A percentile compares a stretch with the other conserved stretches of the same genome.
phyloP scores from a whole-genome alignment of 1,140 invertebrate species.

The Brachionus angularis region DNA sequence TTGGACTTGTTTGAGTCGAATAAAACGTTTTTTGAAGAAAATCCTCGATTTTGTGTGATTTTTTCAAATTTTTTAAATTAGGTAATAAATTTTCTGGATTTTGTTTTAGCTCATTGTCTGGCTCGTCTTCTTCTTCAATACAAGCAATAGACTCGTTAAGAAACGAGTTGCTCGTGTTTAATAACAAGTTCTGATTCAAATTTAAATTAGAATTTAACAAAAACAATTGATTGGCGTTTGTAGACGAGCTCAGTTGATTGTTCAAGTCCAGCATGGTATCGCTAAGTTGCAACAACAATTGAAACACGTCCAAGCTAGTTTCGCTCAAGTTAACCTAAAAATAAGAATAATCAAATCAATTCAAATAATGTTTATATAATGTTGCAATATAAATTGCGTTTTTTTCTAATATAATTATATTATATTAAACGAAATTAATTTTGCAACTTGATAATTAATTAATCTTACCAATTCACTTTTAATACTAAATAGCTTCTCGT shows the following conservation, averaged over 20 bases:
- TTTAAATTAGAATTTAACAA: constrained; percentile 1
- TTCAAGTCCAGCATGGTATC: constrained; percentile 30
- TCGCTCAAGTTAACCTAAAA: constrained; percentile 9
- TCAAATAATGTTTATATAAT: no score
- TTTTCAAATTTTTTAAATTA: no score
- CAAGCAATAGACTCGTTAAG: no score
- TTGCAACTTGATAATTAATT: no score
- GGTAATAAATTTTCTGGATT: no score
- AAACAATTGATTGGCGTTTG: constrained; percentile 24
- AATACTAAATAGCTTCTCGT: constrained; percentile 22
- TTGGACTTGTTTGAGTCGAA: neutral
- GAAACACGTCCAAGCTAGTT: constrained; percentile 31
- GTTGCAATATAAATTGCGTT: no score
- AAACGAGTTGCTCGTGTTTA: no score
- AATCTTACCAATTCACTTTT: constrained; percentile 32
- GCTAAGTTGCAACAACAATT: constrained; percentile 5
- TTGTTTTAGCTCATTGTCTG: no score
- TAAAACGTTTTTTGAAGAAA: constrained; percentile 28
- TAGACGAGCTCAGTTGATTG: constrained; percentile 20
- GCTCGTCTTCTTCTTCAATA: no score
- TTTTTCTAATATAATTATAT: no score
- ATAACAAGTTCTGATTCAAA: neutral
- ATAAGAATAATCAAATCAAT: neutral
- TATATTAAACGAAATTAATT: no score
- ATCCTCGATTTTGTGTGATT: constrained; percentile 29